Percentiles rank a stretch among this genome's conserved stretches.
phyloP scores from a whole-genome alignment of 2,888 invertebrate genomes.

The Catocala nupta region DNA sequence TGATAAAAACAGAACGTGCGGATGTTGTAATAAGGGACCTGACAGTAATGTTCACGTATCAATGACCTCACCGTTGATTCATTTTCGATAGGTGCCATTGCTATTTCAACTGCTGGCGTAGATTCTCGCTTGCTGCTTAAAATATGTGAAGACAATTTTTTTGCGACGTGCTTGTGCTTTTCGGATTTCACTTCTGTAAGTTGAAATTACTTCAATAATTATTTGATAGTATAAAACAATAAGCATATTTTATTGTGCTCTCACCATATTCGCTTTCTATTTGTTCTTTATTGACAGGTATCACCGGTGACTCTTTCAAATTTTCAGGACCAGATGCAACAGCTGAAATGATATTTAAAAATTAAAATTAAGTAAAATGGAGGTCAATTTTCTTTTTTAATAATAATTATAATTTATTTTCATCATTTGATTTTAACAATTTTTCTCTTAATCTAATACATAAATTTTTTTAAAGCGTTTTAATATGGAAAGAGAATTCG shows the following conservation, averaged over 20 bases:
- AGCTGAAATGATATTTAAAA: background rate
- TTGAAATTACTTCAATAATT: conserved; percentile 6
- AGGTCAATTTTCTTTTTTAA: no score
- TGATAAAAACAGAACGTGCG: no score
- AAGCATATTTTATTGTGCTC: conserved; percentile 6
- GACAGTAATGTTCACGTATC: no score
- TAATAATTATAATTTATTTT: no score
- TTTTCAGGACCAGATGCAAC: conserved; percentile 65
- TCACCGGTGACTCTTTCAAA: conserved; percentile 57
- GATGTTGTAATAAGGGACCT: no score
- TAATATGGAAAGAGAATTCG: no score
- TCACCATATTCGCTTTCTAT: conserved; percentile 61
- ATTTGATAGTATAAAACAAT: no score
- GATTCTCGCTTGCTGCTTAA: conserved; percentile 55
- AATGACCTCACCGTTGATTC: conserved; percentile 51
- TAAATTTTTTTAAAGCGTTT: no score
- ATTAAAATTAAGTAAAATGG: no score
- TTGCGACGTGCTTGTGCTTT: conserved; percentile 60
- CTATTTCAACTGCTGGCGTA: conserved; percentile 62
- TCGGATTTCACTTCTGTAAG: conserved; percentile 62
- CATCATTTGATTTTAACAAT: no score
- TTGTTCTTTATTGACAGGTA: conserved; percentile 52
- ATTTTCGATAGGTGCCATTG: conserved; percentile 57
- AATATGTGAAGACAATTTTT: conserved; percentile 60
- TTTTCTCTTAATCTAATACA: no score